phyloP scores from a whole-genome alignment of 2,113 vertebrate genomes.

The Megaleporinus macrocephalus region DNA sequence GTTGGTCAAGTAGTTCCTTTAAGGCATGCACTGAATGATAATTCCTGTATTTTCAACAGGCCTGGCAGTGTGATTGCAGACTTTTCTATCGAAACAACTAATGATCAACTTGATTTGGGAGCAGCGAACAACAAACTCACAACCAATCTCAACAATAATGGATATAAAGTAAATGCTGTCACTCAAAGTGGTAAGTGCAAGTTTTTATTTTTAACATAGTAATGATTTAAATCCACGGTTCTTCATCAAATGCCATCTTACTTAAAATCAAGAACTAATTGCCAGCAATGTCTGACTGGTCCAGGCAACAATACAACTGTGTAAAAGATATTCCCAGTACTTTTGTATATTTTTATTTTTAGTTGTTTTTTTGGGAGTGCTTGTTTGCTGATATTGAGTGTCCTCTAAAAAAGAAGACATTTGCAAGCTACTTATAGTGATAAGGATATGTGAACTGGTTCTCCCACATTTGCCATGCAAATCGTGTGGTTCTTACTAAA shows the following conservation, averaged over 20 bases:
- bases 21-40: background rate
- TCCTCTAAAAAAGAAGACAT: too few relatives aligned
- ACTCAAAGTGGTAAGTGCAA: slow-evolving; percentile 7
- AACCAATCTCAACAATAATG: background rate
- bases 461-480: too few relatives aligned
- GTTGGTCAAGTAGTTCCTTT: background rate
- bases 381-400: too few relatives aligned
- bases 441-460: too few relatives aligned
- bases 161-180: slow-evolving; percentile 7
- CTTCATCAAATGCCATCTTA: too few relatives aligned
- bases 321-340: background rate
- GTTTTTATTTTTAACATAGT: background rate
- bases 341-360: too few relatives aligned
- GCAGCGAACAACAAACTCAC: slow-evolving; percentile 13
- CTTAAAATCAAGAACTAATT: background rate
- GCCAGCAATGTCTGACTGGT: too few relatives aligned
- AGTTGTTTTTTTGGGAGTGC: too few relatives aligned
- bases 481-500: too few relatives aligned
- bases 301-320: too few relatives aligned
- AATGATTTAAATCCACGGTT: too few relatives aligned
- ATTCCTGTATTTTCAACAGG: slow-evolving; percentile 26
- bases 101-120: background rate
- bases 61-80: slow-evolving; percentile 52
- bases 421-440: too few relatives aligned
- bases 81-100: slow-evolving; percentile 15